Conservation (phyloP, 2,113 vertebrate genomes). For the Phaetusa simplex region DNA sequence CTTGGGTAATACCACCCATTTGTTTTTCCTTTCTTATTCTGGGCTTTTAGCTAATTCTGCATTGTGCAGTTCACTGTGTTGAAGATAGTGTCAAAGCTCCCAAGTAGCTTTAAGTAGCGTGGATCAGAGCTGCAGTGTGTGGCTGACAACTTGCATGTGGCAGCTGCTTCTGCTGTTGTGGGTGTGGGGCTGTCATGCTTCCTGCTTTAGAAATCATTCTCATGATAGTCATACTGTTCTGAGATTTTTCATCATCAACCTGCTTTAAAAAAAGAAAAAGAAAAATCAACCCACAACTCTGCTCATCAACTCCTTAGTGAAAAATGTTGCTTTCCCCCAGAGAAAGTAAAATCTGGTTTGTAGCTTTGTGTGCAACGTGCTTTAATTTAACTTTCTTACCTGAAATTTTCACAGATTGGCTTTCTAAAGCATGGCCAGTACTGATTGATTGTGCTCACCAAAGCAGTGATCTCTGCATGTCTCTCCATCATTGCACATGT, state of each 20-base stretch:
- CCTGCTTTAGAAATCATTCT: slow-evolving; percentile 61
- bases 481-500: neutral
- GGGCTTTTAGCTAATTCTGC: neutral
- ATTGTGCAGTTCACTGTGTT: neutral
- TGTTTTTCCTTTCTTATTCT: neutral
- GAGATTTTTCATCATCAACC: slow-evolving; percentile 41
- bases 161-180: slow-evolving; percentile 59
- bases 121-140: neutral
- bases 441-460: neutral
- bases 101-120: neutral
- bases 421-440: neutral
- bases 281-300: slow-evolving; percentile 36
- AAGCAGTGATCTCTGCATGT: neutral
- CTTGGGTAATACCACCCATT: neutral
- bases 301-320: neutral
- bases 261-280: slow-evolving; percentile 54
- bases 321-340: neutral
- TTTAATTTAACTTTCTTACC: neutral
- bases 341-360: neutral
- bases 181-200: slow-evolving; percentile 60
- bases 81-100: neutral
- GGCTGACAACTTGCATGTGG: slow-evolving; percentile 41
- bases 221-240: slow-evolving; percentile 59
- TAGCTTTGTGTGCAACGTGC: neutral
- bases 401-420: neutral